Percentiles rank a stretch among this genome's conserved stretches.
phyloP scores from a whole-genome alignment of 2,113 vertebrate species.

The Eidolon helvum region DNA sequence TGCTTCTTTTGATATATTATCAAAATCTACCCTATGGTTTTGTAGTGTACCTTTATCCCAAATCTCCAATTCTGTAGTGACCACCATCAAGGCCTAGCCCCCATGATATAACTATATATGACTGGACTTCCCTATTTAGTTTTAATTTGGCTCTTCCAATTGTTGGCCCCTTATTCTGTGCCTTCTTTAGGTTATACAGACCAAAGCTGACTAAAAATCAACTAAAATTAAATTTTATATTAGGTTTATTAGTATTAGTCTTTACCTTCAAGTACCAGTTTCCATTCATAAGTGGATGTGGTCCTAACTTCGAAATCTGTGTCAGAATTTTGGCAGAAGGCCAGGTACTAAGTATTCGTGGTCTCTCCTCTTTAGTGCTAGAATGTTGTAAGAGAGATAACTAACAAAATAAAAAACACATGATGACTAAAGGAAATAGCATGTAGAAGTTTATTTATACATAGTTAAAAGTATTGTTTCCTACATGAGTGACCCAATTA shows the following conservation, averaged over 20 bases:
- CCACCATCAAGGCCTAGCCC: neutral
- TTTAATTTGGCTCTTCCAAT: neutral
- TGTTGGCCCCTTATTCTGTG: neutral
- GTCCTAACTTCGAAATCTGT: slow-evolving; percentile 81
- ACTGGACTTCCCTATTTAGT: neutral
- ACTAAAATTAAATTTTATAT: slow-evolving; percentile 25
- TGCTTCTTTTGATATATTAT: neutral
- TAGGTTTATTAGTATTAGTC: neutral
- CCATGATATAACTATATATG: neutral
- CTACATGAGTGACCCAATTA: neutral
- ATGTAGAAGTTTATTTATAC: neutral
- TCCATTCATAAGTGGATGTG: slow-evolving; percentile 71
- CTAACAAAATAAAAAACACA: slow-evolving; percentile 75
- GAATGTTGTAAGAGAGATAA: slow-evolving; percentile 83
- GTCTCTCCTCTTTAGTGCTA: slow-evolving; percentile 80
- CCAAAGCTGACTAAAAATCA: neutral
- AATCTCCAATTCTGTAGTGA: neutral
- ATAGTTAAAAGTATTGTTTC: neutral
- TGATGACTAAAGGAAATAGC: slow-evolving; percentile 23
- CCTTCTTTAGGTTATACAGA: neutral
- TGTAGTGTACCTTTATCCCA: neutral
- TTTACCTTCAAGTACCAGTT: slow-evolving; percentile 87
- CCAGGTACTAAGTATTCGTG: slow-evolving; percentile 87
- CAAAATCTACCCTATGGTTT: neutral
- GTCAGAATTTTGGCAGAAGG: slow-evolving; percentile 87